A percentile compares a stretch with the other conserved stretches of the same genome.
Evolutionary conservation across 2,888 invertebrate species (phyloP).

Genomic region (Trichopoda pennipes): DNA sequence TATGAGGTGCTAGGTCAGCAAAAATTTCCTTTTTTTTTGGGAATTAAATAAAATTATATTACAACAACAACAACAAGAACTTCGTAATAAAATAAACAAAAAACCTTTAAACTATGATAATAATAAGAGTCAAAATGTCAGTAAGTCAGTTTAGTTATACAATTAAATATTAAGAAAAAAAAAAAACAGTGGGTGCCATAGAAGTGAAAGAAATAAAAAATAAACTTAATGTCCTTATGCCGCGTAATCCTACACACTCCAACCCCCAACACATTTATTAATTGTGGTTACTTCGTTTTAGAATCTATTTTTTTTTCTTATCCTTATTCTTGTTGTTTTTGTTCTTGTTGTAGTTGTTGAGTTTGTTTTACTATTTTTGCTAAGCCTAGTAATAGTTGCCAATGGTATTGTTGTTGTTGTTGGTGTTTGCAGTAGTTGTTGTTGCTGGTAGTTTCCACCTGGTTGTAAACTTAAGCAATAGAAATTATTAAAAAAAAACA

Average conservation of each 20-base stretch:
- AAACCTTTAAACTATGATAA: constrained; percentile 47
- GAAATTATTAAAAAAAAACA: constrained; percentile 52
- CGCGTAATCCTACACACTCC: constrained; percentile 41
- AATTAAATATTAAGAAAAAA: constrained; percentile 15
- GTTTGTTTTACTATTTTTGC: constrained; percentile 15
- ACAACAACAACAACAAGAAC: constrained; percentile 25
- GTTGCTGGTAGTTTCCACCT: constrained; percentile 63
- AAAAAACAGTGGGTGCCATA: constrained; percentile 37
- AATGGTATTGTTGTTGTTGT: constrained; percentile 51
- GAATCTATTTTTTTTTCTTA: constrained; percentile 33
- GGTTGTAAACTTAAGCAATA: constrained; percentile 35
- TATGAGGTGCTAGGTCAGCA: constrained; percentile 62
- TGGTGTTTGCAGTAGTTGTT: constrained; percentile 51
- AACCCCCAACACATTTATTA: constrained; percentile 26
- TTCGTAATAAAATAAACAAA: constrained; percentile 2
- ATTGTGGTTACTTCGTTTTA: constrained; percentile 50
- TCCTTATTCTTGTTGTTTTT: no score
- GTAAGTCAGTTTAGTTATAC: constrained; percentile 33
- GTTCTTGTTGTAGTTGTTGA: constrained; percentile 39
- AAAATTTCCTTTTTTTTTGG: not conserved
- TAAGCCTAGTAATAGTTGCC: constrained; percentile 58
- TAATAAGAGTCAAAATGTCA: constrained; percentile 55
- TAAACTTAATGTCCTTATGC: constrained; percentile 66
- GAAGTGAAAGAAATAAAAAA: no score
- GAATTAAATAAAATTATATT: not conserved